Evolutionary conservation across 2,888 invertebrate species (phyloP).

Genomic region (Tuta absoluta): DNA sequence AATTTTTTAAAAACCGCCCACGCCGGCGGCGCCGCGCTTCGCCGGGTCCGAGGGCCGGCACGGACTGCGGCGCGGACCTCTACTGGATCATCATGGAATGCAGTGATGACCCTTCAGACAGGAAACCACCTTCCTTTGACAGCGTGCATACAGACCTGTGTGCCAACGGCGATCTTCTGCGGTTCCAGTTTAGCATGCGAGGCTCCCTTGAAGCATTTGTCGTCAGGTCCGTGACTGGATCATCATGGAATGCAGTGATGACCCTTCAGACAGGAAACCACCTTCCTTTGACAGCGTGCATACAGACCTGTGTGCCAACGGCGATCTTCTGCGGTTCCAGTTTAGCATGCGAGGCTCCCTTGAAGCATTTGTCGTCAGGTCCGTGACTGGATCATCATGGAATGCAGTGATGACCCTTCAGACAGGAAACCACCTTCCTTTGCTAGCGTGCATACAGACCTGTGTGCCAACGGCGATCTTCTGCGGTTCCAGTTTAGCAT

Average conservation of each 20-base stretch:
- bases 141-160: slow-evolving; percentile 90
- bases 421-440: slow-evolving; percentile 93
- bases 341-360: slow-evolving; percentile 85
- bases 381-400: too few species aligned
- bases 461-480: slow-evolving; percentile 96
- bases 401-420: too few species aligned
- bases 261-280: slow-evolving; percentile 94
- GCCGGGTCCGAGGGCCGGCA: slow-evolving; percentile 99
- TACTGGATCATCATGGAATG: too few species aligned
- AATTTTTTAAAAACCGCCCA: too few species aligned
- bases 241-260: slow-evolving; percentile 98
- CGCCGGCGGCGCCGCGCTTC: too few species aligned
- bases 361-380: slow-evolving; percentile 92
- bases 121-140: too few species aligned
- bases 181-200: slow-evolving; percentile 87
- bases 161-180: slow-evolving; percentile 93
- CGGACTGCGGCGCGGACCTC: too few species aligned
- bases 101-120: slow-evolving; percentile 96
- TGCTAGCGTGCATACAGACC: too few species aligned
- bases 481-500: slow-evolving; percentile 85
- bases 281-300: slow-evolving; percentile 98
- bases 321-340: slow-evolving; percentile 91
- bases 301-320: slow-evolving; percentile 92
- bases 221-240: slow-evolving; percentile 98
- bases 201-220: slow-evolving; percentile 91